Base-by-base conservation (phyloP, 2,113 vertebrate genomes). In the Aptenodytes forsteri region DNA sequence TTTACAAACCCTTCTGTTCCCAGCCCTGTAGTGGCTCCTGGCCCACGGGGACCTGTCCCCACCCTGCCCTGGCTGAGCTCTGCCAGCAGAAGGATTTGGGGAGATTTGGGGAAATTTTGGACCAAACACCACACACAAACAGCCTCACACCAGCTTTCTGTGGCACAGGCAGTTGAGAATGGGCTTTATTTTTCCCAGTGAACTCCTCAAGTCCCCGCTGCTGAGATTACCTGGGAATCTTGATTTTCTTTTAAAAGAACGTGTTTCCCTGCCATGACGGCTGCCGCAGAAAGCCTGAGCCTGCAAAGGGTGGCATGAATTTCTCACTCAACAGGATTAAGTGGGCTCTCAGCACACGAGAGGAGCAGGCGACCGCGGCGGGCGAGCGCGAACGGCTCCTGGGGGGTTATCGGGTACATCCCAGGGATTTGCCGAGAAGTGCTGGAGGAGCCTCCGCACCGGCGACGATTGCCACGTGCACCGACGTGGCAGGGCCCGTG, bases 381-480 rank as follows among this genome's bases (percentile, higher is more conserved):
- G 30, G 25, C 0, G 0, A 62, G 34, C 3, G 3, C 4, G 0
- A 70, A 50, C 3, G 13, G 52, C 58, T 66, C 54, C 34, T 0
- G 0, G 46, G 38, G 40, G 55, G 13, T 46, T 79, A 30, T 18
- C 0, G 1, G 67, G 47, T 23, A 55, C 47, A 38, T 52, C 29
- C 76, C 72, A 88, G 75, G 76, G 79, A 32, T 80, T 59, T 94
- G 23, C 73, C 0, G 3, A 84, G 70, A 96, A 72, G 17, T 4
- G 40, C 70, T 72, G 83, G 55, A 38, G 87, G 47, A 83, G 26
- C 52, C 71, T 38, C 58, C 2, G 3, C 3, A 3, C 42, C 3
- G 3, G 40, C 5, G 4, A 65, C 0, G 1, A 32, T 10, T 6
- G 4, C 65, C 42, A 38, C 8, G 3, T 61, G 71, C 52, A n/a